Base-by-base conservation (phyloP, 2,888 invertebrate genomes). In the Aleiodes alternator region DNA sequence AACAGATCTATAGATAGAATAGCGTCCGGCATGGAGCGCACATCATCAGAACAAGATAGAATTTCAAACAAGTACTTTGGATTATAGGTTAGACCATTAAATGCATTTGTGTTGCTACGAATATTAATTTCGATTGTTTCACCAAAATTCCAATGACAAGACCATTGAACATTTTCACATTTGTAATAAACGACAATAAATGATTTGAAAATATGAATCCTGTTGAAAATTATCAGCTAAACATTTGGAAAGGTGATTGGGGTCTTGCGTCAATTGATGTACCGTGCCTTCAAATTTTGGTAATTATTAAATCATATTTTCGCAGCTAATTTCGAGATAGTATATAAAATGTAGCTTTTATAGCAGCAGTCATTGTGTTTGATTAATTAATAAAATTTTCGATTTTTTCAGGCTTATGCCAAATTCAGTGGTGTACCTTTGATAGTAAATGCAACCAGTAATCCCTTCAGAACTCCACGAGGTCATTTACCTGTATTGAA, bases 131-230 rank as follows among this genome's bases (percentile, higher is more conserved):
- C 31, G 12, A 57, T 29, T 57, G 57, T 57, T 31, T 57, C 57
- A 57, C 7, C 57, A n/a, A 57, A 57, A 59, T 59, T 64, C 48
- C 94, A 9, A 98, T 98, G 90, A 98, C 98, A 84, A 98, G 98
- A 48, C 98, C 98, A 90, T 98, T 98, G 56, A 98, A 98, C 72
- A 96, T 91, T 7, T 96, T 96, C 82, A 92, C 93, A n/a, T 95
- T 93, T 0, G 96, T 96, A 11, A 68, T 66, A 56, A 66, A 69
- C 34, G 69, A 68, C 56, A 11, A 68, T 66, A 56, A 66, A 69
- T 48, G 69, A 68, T 61, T 69, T 16, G 29, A 31, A 23, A 72
- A 69, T 51, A 84, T 83, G 83, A 76, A 75, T 68, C 78, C 81
- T 72, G 77, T 79, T 77, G 82, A 86, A 72, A 77, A 29, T 66